phyloP scores from a whole-genome alignment of 2,888 invertebrate species.

The Parnassius orleans region DNA sequence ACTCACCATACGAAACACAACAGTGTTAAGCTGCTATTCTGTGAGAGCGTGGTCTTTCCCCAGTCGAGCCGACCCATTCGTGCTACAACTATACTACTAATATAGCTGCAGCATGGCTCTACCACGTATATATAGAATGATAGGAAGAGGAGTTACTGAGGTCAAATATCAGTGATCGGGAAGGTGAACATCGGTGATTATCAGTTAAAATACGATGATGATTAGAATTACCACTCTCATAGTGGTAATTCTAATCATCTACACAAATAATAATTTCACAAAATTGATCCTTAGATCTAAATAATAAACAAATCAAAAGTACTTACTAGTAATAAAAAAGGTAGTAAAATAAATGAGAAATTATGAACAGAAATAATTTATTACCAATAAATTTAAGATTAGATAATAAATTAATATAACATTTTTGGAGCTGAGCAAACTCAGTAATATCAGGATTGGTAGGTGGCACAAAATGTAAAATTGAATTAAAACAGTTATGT shows the following conservation, averaged over 20 bases:
- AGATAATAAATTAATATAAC: conserved; percentile 42
- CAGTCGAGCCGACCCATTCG: no score
- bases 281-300: background rate
- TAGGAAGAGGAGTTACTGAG: no score
- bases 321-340: background rate
- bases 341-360: conserved; percentile 19
- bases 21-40: no score
- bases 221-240: background rate
- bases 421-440: conserved; percentile 10
- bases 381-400: conserved; percentile 38
- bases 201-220: no score
- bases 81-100: no score
- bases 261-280: background rate
- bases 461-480: background rate
- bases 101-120: no score
- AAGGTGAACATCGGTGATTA: no score
- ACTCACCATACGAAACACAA: no score
- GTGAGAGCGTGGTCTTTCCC: no score
- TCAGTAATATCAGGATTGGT: background rate
- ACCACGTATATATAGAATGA: no score
- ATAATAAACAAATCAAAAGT: background rate
- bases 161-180: no score
- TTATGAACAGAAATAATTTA: conserved; percentile 45
- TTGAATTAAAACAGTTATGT: conserved; percentile 9
- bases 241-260: background rate